A percentile compares a stretch with the other conserved stretches of the same genome.
Conservation (phyloP, 2,113 vertebrate genomes). For the Cephalopholis sonnerati region DNA sequence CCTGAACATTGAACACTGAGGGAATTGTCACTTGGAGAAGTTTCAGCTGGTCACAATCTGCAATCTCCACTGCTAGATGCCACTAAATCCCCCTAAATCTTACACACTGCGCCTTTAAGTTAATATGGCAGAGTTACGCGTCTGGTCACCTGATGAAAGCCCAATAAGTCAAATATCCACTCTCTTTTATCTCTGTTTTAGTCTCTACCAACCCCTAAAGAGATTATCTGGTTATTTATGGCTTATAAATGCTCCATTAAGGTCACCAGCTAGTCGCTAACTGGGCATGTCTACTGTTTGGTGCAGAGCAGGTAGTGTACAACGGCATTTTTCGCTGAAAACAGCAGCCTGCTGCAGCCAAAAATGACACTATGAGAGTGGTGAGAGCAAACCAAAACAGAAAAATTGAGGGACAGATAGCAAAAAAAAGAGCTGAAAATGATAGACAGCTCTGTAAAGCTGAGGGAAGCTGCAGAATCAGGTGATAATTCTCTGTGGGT, state of each 20-base stretch:
- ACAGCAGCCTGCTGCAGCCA: not conserved
- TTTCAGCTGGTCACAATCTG: too few relatives aligned
- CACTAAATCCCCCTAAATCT: too few relatives aligned
- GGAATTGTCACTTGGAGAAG: too few relatives aligned
- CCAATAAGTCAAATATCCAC: not conserved
- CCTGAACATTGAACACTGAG: too few relatives aligned
- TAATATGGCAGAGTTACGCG: too few relatives aligned
- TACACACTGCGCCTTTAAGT: too few relatives aligned
- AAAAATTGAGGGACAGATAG: too few relatives aligned
- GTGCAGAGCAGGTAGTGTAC: not conserved
- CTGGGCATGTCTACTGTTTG: not conserved
- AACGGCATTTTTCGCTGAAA: not conserved
- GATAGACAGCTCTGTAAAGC: not conserved
- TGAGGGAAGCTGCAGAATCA: too few relatives aligned
- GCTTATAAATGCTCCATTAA: not conserved
- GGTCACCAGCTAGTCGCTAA: too few relatives aligned
- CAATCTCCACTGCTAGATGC: too few relatives aligned
- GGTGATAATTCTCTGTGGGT: too few relatives aligned
- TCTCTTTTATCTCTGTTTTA: not conserved
- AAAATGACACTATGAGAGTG: not conserved
- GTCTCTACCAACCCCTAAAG: not conserved
- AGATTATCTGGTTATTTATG: not conserved
- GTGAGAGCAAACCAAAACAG: not conserved
- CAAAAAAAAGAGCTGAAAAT: too few relatives aligned
- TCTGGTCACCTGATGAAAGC: not conserved